Evolutionary conservation across 1,140 invertebrate genomes (phyloP).

Genomic region (Tetraneura akinire): DNA sequence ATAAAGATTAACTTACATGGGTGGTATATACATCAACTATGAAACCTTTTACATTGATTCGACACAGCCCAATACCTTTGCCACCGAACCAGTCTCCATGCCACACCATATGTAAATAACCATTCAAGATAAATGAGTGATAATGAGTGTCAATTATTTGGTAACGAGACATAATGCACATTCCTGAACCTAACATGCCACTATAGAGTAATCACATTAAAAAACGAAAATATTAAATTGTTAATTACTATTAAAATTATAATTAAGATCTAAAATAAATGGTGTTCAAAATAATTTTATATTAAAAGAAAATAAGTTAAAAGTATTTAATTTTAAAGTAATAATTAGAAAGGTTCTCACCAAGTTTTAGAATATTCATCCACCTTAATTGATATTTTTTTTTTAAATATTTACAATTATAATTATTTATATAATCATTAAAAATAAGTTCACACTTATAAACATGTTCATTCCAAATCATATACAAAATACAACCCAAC

Average conservation of each 20-base stretch:
- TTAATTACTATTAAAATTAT: constrained; percentile 31
- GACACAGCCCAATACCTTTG: constrained; percentile 91
- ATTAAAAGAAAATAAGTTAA: no score
- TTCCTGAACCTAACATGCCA: constrained; percentile 87
- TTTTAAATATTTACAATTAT: no score
- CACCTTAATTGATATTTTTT: no score
- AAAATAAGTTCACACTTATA: no score
- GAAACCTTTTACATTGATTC: constrained; percentile 69
- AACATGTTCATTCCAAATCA: no score
- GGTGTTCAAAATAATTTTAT: neutral
- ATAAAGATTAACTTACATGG: constrained; percentile 71
- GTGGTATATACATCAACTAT: constrained; percentile 85
- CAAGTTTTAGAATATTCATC: no score
- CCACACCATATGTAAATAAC: constrained; percentile 93
- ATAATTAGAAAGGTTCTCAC: no score
- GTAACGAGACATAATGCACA: constrained; percentile 87
- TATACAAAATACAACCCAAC: no score
- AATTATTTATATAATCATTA: no score
- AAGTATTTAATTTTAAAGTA: no score
- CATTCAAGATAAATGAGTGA: constrained; percentile 92
- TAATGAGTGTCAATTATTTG: constrained; percentile 87
- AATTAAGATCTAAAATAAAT: no score
- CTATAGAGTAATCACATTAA: constrained; percentile 61
- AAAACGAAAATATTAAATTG: no score
- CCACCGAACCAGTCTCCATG: constrained; percentile 99